Conservation (phyloP, 2,888 invertebrate genomes). For the Merodon equestris region DNA sequence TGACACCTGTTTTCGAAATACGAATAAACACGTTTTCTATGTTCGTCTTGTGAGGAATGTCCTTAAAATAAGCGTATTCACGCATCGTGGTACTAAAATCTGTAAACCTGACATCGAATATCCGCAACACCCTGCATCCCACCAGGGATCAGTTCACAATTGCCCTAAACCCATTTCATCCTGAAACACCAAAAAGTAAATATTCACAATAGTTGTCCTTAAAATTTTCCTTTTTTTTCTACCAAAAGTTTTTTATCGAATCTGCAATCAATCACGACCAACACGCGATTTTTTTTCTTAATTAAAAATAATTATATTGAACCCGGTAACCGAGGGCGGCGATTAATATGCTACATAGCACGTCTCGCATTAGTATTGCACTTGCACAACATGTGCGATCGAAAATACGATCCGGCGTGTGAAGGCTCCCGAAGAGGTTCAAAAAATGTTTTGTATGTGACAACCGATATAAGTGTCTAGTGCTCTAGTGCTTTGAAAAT, state of each 20-base stretch:
- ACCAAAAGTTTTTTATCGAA: neutral
- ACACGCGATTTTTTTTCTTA: neutral
- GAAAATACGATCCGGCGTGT: conserved; percentile 17
- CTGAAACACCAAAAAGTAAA: conserved; percentile 37
- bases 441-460: conserved; percentile 13
- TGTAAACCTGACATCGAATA: conserved; percentile 21
- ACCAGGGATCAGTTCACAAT: too few relatives aligned
- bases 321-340: conserved; percentile 42
- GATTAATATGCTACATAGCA: conserved; percentile 55
- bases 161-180: neutral
- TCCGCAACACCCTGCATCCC: too few relatives aligned
- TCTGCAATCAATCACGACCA: conserved; percentile 49
- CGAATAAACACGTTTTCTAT: neutral
- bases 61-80: conserved; percentile 36
- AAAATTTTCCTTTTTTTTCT: too few relatives aligned
- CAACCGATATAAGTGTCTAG: conserved; percentile 13
- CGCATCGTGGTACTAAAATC: conserved; percentile 42
- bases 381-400: conserved; percentile 59
- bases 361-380: conserved; percentile 40
- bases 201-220: conserved; percentile 20
- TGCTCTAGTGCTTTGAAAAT: conserved; percentile 33
- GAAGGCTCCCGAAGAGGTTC: conserved; percentile 43
- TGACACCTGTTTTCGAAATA: conserved; percentile 34
- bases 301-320: conserved; percentile 10
- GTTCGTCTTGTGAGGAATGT: conserved; percentile 44